These are phyloP conservation scores for Rhombomys opimus DNA, from an alignment of 2,113 vertebrate genomes.

Conservation along the genomic window DNA sequence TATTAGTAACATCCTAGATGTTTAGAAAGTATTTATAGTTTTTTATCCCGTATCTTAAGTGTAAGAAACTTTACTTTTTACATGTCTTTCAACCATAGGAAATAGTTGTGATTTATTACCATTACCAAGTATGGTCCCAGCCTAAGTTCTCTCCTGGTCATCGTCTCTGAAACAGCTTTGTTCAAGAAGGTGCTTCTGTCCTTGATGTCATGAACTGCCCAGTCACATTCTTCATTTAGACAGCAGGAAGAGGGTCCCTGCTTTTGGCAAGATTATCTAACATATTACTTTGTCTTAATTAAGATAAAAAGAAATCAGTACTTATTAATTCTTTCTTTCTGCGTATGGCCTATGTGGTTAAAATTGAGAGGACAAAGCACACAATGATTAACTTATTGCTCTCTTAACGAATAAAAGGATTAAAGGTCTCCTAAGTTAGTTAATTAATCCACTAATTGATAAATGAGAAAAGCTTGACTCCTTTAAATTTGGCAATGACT, in stretches of 20 bases:
- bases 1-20: not conserved
- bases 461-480: not conserved
- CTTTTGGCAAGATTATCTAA: not conserved
- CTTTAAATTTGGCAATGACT: not conserved
- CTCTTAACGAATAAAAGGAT: not conserved
- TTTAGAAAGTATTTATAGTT: not conserved
- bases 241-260: not conserved
- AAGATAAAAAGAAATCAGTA: not conserved
- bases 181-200: accelerated
- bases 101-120: not conserved
- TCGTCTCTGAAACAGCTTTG: not conserved
- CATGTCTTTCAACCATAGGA: not conserved
- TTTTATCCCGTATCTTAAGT: not conserved
- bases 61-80: not conserved
- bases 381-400: not conserved
- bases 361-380: not conserved
- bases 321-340: not conserved
- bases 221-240: not conserved
- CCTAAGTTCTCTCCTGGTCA: not conserved
- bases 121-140: not conserved
- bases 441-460: slow-evolving; percentile 3
- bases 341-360: not conserved
- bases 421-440: not conserved
- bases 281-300: not conserved
- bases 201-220: not conserved